Evolutionary conservation across 2,888 invertebrate species (phyloP).

Genomic region (Ochropleura plecta): DNA sequence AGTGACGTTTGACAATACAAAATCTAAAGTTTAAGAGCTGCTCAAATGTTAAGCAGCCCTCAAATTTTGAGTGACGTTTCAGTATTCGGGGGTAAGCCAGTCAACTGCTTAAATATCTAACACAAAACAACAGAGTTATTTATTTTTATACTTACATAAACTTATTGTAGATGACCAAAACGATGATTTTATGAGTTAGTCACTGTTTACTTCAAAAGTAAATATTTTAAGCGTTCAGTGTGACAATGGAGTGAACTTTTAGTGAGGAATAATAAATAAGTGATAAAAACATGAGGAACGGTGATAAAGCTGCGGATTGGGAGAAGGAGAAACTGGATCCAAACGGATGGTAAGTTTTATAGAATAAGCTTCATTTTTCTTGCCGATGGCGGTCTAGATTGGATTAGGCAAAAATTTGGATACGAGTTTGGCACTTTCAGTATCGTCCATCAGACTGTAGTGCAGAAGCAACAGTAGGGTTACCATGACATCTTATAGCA

Average conservation of each 20-base stretch:
- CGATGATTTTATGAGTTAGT: conserved; percentile 6
- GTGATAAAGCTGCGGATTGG: conserved; percentile 74
- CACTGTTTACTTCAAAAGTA: conserved; percentile 11
- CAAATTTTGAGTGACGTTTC: too few species aligned
- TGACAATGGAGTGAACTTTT: conserved; percentile 63
- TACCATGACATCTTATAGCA: too few species aligned
- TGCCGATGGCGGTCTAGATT: too few species aligned
- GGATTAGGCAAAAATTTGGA: too few species aligned
- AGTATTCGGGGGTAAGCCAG: too few species aligned
- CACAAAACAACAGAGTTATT: conserved; percentile 40
- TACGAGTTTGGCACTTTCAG: too few species aligned
- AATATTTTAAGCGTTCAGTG: conserved; percentile 36
- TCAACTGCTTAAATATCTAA: background rate
- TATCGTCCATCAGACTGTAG: too few species aligned
- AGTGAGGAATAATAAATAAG: conserved; percentile 57
- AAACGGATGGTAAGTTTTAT: conserved; percentile 79
- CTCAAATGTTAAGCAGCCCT: too few species aligned
- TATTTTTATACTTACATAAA: background rate
- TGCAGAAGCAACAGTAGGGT: too few species aligned
- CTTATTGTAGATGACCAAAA: background rate
- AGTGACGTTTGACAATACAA: too few species aligned
- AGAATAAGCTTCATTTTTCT: background rate
- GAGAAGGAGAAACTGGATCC: conserved; percentile 84
- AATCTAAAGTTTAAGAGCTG: too few species aligned
- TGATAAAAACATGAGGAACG: conserved; percentile 71